Percentiles rank a stretch among this genome's conserved stretches.
phyloP scores from a whole-genome alignment of 2,888 invertebrate species.

The Thymelicus sylvestris region DNA sequence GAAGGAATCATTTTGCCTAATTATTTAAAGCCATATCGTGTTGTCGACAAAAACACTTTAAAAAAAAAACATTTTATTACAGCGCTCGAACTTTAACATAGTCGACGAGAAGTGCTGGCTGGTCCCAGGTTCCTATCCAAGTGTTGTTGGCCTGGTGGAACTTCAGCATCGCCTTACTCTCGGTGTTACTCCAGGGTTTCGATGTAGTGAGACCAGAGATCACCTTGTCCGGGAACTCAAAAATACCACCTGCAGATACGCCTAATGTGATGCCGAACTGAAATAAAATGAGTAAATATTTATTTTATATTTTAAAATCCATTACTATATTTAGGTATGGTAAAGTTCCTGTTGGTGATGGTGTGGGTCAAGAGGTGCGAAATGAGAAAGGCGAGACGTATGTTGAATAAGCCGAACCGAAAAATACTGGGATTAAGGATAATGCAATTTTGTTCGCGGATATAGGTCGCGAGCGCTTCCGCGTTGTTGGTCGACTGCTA shows the following conservation, averaged over 20 bases:
- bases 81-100: not conserved
- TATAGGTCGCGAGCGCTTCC: too few species aligned
- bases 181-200: not conserved
- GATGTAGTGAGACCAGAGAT: not conserved
- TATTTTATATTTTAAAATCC: not conserved
- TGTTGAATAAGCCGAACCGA: too few species aligned
- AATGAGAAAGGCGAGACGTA: too few species aligned
- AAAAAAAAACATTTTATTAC: not conserved
- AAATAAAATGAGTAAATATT: not conserved
- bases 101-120: not conserved
- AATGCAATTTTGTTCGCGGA: too few species aligned
- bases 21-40: too few species aligned
- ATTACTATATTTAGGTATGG: too few species aligned
- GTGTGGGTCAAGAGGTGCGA: too few species aligned
- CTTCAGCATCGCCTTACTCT: not conserved
- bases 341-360: too few species aligned
- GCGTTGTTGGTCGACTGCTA: too few species aligned
- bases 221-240: not conserved
- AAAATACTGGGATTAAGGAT: too few species aligned
- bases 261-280: slow-evolving; percentile 7
- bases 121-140: not conserved
- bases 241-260: not conserved
- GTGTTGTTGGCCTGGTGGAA: not conserved
- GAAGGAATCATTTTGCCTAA: too few species aligned
- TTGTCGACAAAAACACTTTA: not conserved